A percentile compares a stretch with the other conserved stretches of the same genome.
Conservation (phyloP, 1,140 invertebrate genomes). For the Megathymus violae region DNA sequence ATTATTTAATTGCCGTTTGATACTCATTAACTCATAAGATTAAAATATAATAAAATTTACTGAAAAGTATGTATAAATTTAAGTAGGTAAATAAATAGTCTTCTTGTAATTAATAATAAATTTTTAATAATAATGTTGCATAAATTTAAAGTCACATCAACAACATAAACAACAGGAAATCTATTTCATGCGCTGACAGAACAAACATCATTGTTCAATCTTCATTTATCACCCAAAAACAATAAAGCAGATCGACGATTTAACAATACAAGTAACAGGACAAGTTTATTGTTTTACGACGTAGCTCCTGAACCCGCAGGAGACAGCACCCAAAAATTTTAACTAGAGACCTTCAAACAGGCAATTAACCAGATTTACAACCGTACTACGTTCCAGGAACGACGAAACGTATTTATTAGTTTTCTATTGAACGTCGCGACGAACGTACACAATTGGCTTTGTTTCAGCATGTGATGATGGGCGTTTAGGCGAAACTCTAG, state of each 20-base stretch:
- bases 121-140: not conserved
- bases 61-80: too few species aligned
- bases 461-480: constrained; percentile 31
- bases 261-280: constrained; percentile 54
- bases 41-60: too few species aligned
- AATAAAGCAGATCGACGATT: constrained; percentile 55
- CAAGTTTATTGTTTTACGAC: constrained; percentile 74
- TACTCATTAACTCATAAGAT: too few species aligned
- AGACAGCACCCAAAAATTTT: constrained; percentile 70
- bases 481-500: constrained; percentile 6
- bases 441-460: constrained; percentile 30
- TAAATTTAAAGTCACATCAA: not conserved
- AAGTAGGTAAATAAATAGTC: too few species aligned
- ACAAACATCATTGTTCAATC: constrained; percentile 42
- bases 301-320: constrained; percentile 69
- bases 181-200: constrained; percentile 10
- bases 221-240: constrained; percentile 73
- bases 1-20: too few species aligned
- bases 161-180: not conserved
- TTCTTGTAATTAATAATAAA: too few species aligned
- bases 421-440: constrained; percentile 25
- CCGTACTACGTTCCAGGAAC: constrained; percentile 62
- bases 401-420: constrained; percentile 41
- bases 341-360: constrained; percentile 57
- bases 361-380: constrained; percentile 79